These are phyloP conservation scores for Gadopsis marmoratus DNA, from an alignment of 2,797 vertebrate genomes.

Conservation along the genomic window DNA sequence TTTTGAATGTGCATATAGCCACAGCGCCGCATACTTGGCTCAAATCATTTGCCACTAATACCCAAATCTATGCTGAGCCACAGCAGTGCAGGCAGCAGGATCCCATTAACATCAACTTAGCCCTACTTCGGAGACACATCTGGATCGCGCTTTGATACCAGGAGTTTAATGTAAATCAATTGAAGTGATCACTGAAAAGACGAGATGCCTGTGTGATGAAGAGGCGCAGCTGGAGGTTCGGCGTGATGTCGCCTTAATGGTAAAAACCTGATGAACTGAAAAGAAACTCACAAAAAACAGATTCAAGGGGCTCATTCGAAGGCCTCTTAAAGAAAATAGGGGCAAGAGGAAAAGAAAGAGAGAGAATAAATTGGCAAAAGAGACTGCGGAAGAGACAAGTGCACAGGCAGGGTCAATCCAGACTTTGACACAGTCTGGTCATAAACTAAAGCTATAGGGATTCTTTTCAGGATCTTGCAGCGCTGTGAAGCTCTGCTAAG, in stretches of 20 bases:
- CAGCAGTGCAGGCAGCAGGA: slow-evolving; percentile 72
- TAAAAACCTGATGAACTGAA: slow-evolving; percentile 49
- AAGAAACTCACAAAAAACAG: slow-evolving; percentile 47
- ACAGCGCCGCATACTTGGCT: slow-evolving; percentile 82
- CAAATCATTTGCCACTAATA: slow-evolving; percentile 82
- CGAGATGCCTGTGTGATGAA: slow-evolving; percentile 51
- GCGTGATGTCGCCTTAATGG: slow-evolving; percentile 53
- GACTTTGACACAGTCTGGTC: slow-evolving; percentile 72
- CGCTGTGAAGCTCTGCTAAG: slow-evolving; percentile 71
- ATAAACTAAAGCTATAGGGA: slow-evolving; percentile 77
- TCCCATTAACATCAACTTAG: slow-evolving; percentile 74
- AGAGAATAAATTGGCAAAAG: slow-evolving; percentile 77
- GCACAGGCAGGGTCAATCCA: slow-evolving; percentile 71
- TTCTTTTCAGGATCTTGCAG: slow-evolving; percentile 66
- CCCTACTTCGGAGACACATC: slow-evolving; percentile 73
- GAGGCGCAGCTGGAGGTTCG: slow-evolving; percentile 51
- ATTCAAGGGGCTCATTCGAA: slow-evolving; percentile 40
- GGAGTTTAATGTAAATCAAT: slow-evolving; percentile 75
- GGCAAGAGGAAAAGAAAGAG: slow-evolving; percentile 53
- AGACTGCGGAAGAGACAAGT: slow-evolving; percentile 79
- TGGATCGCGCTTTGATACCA: slow-evolving; percentile 72
- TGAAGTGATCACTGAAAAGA: slow-evolving; percentile 56
- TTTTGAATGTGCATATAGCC: slow-evolving; percentile 80
- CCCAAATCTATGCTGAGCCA: slow-evolving; percentile 77
- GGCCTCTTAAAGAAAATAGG: slow-evolving; percentile 49